Base-by-base conservation (phyloP, 2,797 vertebrate species). In the Melanotaenia pygmaea region DNA sequence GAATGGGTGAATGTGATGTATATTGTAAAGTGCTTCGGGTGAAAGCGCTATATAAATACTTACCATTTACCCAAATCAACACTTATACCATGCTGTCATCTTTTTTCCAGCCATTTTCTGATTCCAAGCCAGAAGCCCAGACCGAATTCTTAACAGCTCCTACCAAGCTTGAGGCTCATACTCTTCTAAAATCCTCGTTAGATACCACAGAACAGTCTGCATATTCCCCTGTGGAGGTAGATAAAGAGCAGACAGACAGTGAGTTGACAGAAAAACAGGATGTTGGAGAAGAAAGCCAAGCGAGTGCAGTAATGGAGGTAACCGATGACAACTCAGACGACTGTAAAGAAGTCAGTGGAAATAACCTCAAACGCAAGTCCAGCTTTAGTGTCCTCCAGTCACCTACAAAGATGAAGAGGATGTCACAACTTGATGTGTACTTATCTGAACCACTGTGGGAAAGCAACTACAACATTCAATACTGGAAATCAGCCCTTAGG, bases 361-460 rank as follows among this genome's bases (percentile, higher is more conserved):
- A 83, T 0, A 37, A 77, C 53, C 77, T 92, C 22, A 94, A 93
- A 67, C 90, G 90, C 24, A 94, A 93, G 60, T 84, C 88, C 16
- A 83, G 80, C 58, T 86, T 81, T 64, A 82, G 65, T 45, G 85
- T 86, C 68, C 80, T 76, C 24, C 90, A 92, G 66, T 88, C 85
- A 0, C 71, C 85, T 0, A 64, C 88, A 5, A 94, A 93, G 81
- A 80, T 61, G 3, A 12, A 56, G n/a, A 93, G 82, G 72, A 65
- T 20, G 1, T 87, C 91, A 0, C 93, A 95, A 79, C 80, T 95
- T 18, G 80, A 92, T 4, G 4, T 60, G 7, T 95, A 95, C 66
- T 80, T 95, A 5, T 79, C 90, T 0, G 93, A 95, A 59, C 91
- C 90, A 1, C 64, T 90, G 56, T 67, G 74, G 51, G 85, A 86